Conservation (phyloP, 1,140 invertebrate species). For the Papilio dardanus region DNA sequence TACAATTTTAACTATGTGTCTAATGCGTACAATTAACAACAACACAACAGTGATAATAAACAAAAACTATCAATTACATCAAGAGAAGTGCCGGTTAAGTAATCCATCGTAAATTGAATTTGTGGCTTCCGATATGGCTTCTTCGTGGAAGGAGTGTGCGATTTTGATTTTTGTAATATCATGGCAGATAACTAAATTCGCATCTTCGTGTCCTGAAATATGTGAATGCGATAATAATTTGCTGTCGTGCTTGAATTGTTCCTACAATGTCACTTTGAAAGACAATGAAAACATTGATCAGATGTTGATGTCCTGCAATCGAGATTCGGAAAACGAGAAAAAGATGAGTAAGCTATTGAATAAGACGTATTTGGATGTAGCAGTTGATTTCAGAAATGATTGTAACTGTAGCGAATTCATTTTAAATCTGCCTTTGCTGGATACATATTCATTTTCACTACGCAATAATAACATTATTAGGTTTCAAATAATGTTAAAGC, state of each 20-base stretch:
- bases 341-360: slow-evolving; percentile 54
- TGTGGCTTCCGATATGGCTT: slow-evolving; percentile 62
- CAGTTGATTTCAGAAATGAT: slow-evolving; percentile 51
- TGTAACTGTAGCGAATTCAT: slow-evolving; percentile 64
- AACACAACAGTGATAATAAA: slow-evolving; percentile 50
- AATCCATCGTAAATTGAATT: slow-evolving; percentile 68
- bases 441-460: slow-evolving; percentile 65
- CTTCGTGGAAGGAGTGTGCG: slow-evolving; percentile 62
- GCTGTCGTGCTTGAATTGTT: slow-evolving; percentile 59
- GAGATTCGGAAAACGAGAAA: slow-evolving; percentile 44
- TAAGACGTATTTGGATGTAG: slow-evolving; percentile 63
- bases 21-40: slow-evolving; percentile 44
- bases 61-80: slow-evolving; percentile 51
- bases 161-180: slow-evolving; percentile 64
- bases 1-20: slow-evolving; percentile 61
- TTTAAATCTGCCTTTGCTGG: slow-evolving; percentile 61
- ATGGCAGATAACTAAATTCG: slow-evolving; percentile 60
- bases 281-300: slow-evolving; percentile 57
- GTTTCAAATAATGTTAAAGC: slow-evolving; percentile 61
- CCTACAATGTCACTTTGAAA: slow-evolving; percentile 66
- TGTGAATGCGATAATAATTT: slow-evolving; percentile 56
- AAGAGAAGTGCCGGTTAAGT: slow-evolving; percentile 59
- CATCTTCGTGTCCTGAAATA: slow-evolving; percentile 58
- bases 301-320: slow-evolving; percentile 58
- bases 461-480: slow-evolving; percentile 71